Evolutionary conservation across 2,113 vertebrate genomes (phyloP), one percentile per base, ranked within the genome.

Genomic region (Empidonax traillii): DNA sequence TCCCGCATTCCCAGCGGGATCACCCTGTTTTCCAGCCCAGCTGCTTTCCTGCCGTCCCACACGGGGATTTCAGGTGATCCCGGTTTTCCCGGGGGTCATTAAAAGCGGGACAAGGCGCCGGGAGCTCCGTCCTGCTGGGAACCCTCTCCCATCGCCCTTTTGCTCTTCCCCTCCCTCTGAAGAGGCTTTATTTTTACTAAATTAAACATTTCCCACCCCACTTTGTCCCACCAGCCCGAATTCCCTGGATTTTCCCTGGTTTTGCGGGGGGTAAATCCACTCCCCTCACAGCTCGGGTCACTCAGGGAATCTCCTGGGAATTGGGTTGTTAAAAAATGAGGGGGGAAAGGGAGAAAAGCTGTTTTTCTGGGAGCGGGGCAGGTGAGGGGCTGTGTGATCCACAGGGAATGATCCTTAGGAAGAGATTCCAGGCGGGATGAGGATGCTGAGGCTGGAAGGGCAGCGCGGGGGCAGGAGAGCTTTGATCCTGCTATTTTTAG

Each of bases 401-500:
- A 21, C 19, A 35, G 52, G 69, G 53, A 37, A 58, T 2, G 31
- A 15, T 35, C 72, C 71, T n/a, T 8, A 2, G 44, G 79, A 14
- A 31, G 30, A 39, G 22, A 2, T 16, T 25, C 31, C 10, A 51
- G 43, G 47, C 31, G 72, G 58, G 58, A 9, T n/a, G 83, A 62
- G 66, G 94, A 81, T 85, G 78, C 85, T 46, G 85, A 31, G 73
- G 56, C 1, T 16, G 56, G 21, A 53, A 24, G 19, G 47, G 47
- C 43, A 30, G 43, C 2, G 39, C 35, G 31, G 49, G 56, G 53
- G 35, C 44, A 53, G 58, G 1, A 37, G 76, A 39, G 59, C 12
- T 23, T 28, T 68, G 86, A 80, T 68, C 71, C 37, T 14, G 89
- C 79, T 96, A 69, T 94, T 95, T 96, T 95, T 84, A 93, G 41